These are phyloP conservation scores for Lasioglossum calceatum DNA, from an alignment of 2,888 invertebrate genomes.

Conservation along the genomic window DNA sequence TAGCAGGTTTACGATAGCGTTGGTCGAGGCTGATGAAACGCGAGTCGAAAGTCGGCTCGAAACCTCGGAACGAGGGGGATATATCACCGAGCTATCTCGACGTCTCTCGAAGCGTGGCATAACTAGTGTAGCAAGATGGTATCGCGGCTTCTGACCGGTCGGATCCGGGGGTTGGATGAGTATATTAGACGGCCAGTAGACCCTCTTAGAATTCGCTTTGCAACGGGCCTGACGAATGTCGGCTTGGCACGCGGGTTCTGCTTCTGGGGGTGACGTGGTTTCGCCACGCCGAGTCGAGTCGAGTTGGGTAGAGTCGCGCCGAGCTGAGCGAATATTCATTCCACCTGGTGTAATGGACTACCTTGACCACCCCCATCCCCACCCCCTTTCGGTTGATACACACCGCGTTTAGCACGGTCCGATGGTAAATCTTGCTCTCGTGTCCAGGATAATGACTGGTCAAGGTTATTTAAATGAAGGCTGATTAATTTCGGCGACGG, in stretches of 20 bases:
- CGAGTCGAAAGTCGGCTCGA: conserved; percentile 41
- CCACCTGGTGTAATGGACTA: conserved; percentile 72
- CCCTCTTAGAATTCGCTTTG: conserved; percentile 70
- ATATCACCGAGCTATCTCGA: conserved; percentile 70
- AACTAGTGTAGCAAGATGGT: conserved; percentile 72
- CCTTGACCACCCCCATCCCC: conserved; percentile 68
- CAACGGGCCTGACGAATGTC: conserved; percentile 77
- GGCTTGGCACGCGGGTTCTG: conserved; percentile 73
- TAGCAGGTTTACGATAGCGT: conserved; percentile 7
- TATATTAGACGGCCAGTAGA: conserved; percentile 74
- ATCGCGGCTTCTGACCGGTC: conserved; percentile 65
- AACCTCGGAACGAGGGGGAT: conserved; percentile 62
- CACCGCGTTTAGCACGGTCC: conserved; percentile 28
- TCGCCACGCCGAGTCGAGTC: not conserved
- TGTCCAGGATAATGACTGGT: conserved; percentile 28
- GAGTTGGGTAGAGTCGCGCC: not conserved
- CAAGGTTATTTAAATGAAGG: conserved; percentile 45
- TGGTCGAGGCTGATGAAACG: conserved; percentile 36
- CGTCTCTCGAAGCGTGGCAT: conserved; percentile 70
- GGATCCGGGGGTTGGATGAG: conserved; percentile 71
- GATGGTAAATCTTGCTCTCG: conserved; percentile 40
- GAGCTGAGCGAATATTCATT: conserved; percentile 71
- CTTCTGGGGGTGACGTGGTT: conserved; percentile 10
- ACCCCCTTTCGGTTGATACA: not conserved
- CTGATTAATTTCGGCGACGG: conserved; percentile 31